phyloP scores from a whole-genome alignment of 37 sponge, comb jelly and placozoan species.

The Halisarca cf. caerulea region DNA sequence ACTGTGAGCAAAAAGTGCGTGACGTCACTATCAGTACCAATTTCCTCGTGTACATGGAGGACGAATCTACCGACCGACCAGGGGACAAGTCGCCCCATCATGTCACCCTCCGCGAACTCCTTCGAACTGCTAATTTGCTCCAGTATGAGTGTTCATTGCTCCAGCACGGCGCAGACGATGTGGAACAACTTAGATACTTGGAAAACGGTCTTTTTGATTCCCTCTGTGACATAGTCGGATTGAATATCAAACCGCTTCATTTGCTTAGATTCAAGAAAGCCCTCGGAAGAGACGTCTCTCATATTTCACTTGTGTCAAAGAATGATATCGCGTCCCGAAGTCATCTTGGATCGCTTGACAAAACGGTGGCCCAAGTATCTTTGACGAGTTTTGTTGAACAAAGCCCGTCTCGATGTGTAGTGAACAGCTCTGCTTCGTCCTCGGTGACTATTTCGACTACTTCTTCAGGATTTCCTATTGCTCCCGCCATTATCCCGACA shows the following conservation, averaged over 20 bases:
- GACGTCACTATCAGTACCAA: conserved; percentile 7
- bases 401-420: background rate
- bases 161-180: conserved; percentile 81
- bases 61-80: background rate
- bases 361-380: too few species aligned
- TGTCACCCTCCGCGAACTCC: conserved; percentile 33
- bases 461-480: background rate
- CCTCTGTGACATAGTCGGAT: conserved; percentile 59
- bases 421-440: background rate
- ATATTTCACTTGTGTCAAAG: background rate
- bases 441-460: background rate
- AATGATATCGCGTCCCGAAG: background rate
- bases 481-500: background rate
- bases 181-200: conserved; percentile 65
- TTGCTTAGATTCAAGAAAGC: conserved; percentile 64
- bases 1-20: too few species aligned
- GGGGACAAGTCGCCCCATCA: conserved; percentile 26
- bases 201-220: conserved; percentile 43
- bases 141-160: conserved; percentile 52
- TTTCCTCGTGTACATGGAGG: background rate
- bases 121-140: conserved; percentile 61
- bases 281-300: conserved; percentile 29
- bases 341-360: background rate
- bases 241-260: conserved; percentile 77
- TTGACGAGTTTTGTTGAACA: background rate